Conservation (phyloP, 1,140 invertebrate species). For the Drosophila santomea region DNA sequence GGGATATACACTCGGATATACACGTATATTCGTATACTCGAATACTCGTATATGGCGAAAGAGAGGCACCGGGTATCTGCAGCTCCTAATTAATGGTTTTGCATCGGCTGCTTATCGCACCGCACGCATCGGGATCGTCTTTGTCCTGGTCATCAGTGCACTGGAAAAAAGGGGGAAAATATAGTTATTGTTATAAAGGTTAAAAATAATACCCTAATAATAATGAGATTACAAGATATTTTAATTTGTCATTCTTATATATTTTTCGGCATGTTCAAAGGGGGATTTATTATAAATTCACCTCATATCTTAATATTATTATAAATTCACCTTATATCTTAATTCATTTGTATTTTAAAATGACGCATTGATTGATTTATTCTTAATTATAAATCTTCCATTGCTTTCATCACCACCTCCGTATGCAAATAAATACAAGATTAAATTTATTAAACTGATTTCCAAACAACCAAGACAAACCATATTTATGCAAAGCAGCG, state of each 20-base stretch:
- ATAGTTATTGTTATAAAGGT: no score
- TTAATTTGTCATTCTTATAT: not conserved
- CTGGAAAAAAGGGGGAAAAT: not conserved
- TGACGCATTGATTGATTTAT: not conserved
- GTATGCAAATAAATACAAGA: conserved; percentile 17
- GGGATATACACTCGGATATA: conserved; percentile 31
- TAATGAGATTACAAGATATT: not conserved
- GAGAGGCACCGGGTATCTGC: conserved; percentile 65
- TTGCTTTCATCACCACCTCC: conserved; percentile 2
- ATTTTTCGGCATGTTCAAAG: not conserved
- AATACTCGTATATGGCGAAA: not conserved
- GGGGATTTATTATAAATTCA: no score
- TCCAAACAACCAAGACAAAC: conserved; percentile 1
- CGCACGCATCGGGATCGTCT: conserved; percentile 74
- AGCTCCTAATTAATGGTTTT: conserved; percentile 81
- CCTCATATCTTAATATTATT: no score
- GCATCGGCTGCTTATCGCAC: conserved; percentile 78
- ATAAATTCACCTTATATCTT: not conserved
- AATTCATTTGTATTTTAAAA: not conserved
- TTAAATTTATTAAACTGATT: conserved; percentile 17
- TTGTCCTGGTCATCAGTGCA: conserved; percentile 24
- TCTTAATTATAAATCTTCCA: not conserved
- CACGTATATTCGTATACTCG: not conserved
- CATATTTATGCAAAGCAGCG: conserved; percentile 7
- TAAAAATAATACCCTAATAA: no score